Percentiles rank a stretch among this genome's conserved stretches.
phyloP scores from a whole-genome alignment of 2,113 vertebrate genomes.

The Pelecanus crispus region DNA sequence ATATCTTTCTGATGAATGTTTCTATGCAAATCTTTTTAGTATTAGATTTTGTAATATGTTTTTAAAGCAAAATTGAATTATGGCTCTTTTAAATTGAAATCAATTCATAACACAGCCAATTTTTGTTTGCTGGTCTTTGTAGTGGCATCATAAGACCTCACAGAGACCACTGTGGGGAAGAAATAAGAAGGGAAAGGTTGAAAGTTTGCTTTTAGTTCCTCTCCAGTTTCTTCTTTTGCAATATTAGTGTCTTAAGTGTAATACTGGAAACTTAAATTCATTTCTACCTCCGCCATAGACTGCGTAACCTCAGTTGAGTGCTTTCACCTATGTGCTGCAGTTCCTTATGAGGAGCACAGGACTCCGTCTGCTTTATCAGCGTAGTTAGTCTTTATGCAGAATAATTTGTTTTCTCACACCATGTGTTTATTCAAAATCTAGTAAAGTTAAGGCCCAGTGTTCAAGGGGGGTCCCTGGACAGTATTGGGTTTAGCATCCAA shows the following conservation, averaged over 20 bases:
- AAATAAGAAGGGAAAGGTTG: constrained; percentile 9
- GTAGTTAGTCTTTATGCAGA: not conserved
- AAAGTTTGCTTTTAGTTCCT: not conserved
- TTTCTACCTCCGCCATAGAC: not conserved
- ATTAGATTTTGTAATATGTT: constrained; percentile 58
- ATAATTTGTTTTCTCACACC: not conserved
- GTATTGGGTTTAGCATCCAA: not conserved
- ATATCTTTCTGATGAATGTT: constrained; percentile 61
- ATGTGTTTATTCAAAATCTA: not conserved
- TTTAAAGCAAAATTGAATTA: constrained; percentile 55
- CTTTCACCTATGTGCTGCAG: not conserved
- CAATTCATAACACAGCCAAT: not conserved
- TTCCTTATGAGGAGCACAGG: not conserved
- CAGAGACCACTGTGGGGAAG: not conserved
- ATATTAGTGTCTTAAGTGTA: not conserved
- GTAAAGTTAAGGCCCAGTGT: not conserved
- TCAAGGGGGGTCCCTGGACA: not conserved
- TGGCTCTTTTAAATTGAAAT: constrained; percentile 33
- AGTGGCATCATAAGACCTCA: not conserved
- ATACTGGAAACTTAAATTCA: not conserved
- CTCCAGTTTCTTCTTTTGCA: not conserved
- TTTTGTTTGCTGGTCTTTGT: constrained; percentile 9
- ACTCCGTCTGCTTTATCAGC: not conserved
- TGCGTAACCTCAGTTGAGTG: not conserved
- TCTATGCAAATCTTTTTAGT: constrained; percentile 53